Percentiles rank a stretch among this genome's conserved stretches.
These are phyloP conservation scores for Phylloscopus whistleri DNA, from an alignment of 2,113 vertebrate species.

Conservation along the genomic window DNA sequence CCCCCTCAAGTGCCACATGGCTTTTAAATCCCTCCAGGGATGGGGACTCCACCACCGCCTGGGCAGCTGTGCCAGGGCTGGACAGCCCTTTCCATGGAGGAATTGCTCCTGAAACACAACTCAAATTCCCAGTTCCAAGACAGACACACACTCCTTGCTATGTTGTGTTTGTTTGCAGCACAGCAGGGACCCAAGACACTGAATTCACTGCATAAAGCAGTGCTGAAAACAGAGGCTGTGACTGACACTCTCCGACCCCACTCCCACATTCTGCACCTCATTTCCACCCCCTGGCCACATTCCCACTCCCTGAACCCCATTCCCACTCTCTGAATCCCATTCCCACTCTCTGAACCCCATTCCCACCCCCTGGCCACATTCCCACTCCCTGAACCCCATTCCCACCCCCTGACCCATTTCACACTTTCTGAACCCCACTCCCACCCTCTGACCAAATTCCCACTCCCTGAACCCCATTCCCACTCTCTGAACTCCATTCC, in stretches of 20 bases:
- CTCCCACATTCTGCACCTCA: not conserved
- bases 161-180: rapidly evolving
- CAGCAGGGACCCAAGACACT: not conserved
- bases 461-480: not conserved
- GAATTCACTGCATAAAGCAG: not conserved
- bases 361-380: not conserved
- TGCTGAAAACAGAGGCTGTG: not conserved
- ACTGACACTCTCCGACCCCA: too few relatives aligned
- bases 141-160: rapidly evolving
- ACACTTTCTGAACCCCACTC: too few relatives aligned
- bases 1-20: not conserved
- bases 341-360: not conserved
- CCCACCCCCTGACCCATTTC: not conserved
- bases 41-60: not conserved
- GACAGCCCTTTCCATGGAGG: rapidly evolving
- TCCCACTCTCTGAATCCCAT: not conserved
- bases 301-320: not conserved
- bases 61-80: not conserved
- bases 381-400: not conserved
- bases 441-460: too few relatives aligned
- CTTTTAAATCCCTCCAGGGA: not conserved
- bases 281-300: not conserved
- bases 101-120: not conserved
- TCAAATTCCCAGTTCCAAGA: not conserved
- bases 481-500: too few relatives aligned